Evolutionary conservation across 1,140 invertebrate genomes (phyloP), one percentile per base, ranked within the genome.

Genomic region (Cydia pomonella): DNA sequence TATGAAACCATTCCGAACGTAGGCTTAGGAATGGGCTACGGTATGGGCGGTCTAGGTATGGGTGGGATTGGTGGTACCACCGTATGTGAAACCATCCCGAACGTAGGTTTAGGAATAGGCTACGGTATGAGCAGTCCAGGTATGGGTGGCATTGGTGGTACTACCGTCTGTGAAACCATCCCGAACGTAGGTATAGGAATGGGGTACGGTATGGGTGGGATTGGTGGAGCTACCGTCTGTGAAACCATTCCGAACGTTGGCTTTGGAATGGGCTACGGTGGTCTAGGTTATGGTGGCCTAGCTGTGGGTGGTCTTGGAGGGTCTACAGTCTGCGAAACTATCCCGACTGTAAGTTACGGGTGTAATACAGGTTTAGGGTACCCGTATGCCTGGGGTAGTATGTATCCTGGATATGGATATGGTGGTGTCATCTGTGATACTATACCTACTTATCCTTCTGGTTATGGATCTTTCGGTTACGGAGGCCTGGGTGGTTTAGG

Each of bases 31-130:
- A 50, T 59, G 53, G 53, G 53, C n/a, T 59, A 59, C 53, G 18
- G 50, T 59, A 18, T 63, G 5, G 73, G 72, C 33, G 16, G 71
- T 47, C 13, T 72, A 25, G 71, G 71, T 12, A 33, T 72, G 18
- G 71, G 41, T 25, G 69, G 69, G 16, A 23, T 41, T 21, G 50
- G 50, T 53, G 50, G 50, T 21, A 21, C 50, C 5, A 53, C 50
- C 0, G n/a, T 53, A 3, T 53, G n/a, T 53, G 50, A 53, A 18
- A 53, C 50, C 6, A 18, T 18, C 0, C 50, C 50, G n/a, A 53
- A 44, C 41, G 10, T 44, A 12, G 41, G 50, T 7, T 44, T 0
- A 3, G 41, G 41, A 44, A 18, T 53, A n/a, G 53, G 53, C 21
- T 23, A 23, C 9, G 21, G 21, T 23, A 21, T 59, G 53, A 21